A percentile compares a stretch with the other conserved stretches of the same genome.
Conservation (phyloP, 2,888 invertebrate species). For the Cataglyphis livida region DNA sequence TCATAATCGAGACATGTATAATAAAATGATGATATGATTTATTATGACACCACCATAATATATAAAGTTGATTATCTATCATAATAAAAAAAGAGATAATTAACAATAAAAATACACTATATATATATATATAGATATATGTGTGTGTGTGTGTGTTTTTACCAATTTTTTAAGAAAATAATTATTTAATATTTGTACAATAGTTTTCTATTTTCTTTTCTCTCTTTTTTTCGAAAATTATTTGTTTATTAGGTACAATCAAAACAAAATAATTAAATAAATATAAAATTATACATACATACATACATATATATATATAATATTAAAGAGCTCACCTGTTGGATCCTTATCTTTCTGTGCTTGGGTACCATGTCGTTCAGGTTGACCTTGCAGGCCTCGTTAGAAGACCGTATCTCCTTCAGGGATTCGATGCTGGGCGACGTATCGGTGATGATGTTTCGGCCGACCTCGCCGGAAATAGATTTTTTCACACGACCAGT, state of each 20-base stretch:
- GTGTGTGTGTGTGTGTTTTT: too few species aligned
- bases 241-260: too few species aligned
- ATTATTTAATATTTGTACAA: too few species aligned
- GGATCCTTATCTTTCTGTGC: conserved; percentile 94
- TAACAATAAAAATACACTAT: not conserved
- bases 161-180: too few species aligned
- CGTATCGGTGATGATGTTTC: conserved; percentile 82
- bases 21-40: not conserved
- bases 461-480: conserved; percentile 92
- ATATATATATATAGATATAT: not conserved
- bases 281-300: not conserved
- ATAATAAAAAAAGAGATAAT: not conserved
- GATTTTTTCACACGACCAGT: conserved; percentile 90
- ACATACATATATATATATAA: not conserved
- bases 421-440: conserved; percentile 86
- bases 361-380: conserved; percentile 91
- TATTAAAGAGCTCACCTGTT: conserved; percentile 88
- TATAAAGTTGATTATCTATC: not conserved
- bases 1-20: not conserved
- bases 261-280: too few species aligned
- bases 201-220: too few species aligned
- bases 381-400: conserved; percentile 86
- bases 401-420: conserved; percentile 82
- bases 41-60: not conserved
- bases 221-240: too few species aligned